phyloP scores from a whole-genome alignment of 2,797 vertebrate genomes.

The Darevskia mixta region DNA sequence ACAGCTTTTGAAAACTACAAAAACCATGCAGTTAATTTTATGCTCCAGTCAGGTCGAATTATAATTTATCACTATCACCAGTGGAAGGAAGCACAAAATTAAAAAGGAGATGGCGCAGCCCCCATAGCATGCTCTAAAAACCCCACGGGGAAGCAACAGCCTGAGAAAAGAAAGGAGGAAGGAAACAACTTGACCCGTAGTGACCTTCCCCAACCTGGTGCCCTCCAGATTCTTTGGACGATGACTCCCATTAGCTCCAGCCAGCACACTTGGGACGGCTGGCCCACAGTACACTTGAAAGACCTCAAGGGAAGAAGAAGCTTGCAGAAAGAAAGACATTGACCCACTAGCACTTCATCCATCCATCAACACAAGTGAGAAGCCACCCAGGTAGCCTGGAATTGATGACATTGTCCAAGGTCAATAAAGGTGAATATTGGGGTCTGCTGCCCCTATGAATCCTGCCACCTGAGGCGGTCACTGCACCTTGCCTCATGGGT shows the following conservation, averaged over 20 bases:
- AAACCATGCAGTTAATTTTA: constrained; percentile 3
- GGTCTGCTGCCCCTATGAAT: too few species aligned
- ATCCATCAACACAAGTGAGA: not conserved
- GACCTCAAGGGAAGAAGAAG: not conserved
- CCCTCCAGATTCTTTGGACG: not conserved
- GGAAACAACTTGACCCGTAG: not conserved
- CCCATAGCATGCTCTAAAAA: not conserved
- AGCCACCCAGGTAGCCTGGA: not conserved
- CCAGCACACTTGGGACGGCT: not conserved
- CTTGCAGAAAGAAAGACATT: not conserved
- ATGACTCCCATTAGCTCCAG: not conserved
- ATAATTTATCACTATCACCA: constrained; percentile 11
- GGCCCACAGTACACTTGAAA: not conserved
- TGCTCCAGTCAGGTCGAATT: not conserved
- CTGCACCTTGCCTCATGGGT: not conserved
- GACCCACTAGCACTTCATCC: not conserved
- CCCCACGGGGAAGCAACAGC: not conserved
- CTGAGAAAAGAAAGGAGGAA: not conserved
- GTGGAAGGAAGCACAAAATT: not conserved
- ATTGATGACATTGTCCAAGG: not conserved
- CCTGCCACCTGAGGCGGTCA: not conserved
- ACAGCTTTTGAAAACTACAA: not conserved
- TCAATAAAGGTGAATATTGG: too few species aligned
- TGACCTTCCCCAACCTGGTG: not conserved
- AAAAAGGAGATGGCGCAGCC: not conserved